These are phyloP conservation scores for Drosophila lacicola DNA, from an alignment of 2,888 invertebrate genomes.

Conservation along the genomic window DNA sequence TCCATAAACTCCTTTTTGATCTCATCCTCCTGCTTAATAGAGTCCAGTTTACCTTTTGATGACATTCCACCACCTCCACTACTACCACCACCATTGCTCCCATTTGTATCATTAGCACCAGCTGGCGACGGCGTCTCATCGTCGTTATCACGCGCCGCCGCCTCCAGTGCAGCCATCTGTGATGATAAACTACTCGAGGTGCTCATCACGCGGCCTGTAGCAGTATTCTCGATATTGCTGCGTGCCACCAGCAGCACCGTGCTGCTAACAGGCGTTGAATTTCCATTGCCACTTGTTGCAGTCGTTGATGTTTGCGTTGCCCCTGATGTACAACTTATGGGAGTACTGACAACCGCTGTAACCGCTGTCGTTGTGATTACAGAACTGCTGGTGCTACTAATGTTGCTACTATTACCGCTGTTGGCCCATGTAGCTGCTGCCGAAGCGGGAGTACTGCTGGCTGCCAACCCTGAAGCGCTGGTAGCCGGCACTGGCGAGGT, in stretches of 20 bases:
- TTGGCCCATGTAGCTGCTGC: conserved; percentile 78
- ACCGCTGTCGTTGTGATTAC: conserved; percentile 66
- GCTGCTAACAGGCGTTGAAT: conserved; percentile 44
- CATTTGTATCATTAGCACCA: conserved; percentile 79
- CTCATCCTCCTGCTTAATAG: conserved; percentile 88
- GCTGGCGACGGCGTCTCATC: conserved; percentile 88
- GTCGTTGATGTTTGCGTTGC: conserved; percentile 67
- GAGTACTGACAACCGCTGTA: conserved; percentile 69
- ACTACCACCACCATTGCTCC: conserved; percentile 61
- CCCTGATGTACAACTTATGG: conserved; percentile 62
- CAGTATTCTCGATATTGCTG: conserved; percentile 25
- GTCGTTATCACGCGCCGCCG: conserved; percentile 89
- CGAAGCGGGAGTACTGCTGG: conserved; percentile 75
- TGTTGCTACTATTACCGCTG: conserved; percentile 71
- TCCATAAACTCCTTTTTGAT: conserved; percentile 89
- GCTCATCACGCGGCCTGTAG: conserved; percentile 60
- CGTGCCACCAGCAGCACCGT: conserved; percentile 46
- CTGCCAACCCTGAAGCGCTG: conserved; percentile 61
- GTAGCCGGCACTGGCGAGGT: conserved; percentile 79
- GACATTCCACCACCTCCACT: conserved; percentile 72
- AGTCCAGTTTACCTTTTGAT: conserved; percentile 88
- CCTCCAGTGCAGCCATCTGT: conserved; percentile 90
- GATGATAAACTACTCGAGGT: conserved; percentile 88
- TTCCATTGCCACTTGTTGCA: conserved; percentile 56
- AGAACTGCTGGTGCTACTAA: conserved; percentile 74